These are phyloP conservation scores for Dreissena polymorpha DNA, from an alignment of 1,140 invertebrate genomes.

Conservation along the genomic window DNA sequence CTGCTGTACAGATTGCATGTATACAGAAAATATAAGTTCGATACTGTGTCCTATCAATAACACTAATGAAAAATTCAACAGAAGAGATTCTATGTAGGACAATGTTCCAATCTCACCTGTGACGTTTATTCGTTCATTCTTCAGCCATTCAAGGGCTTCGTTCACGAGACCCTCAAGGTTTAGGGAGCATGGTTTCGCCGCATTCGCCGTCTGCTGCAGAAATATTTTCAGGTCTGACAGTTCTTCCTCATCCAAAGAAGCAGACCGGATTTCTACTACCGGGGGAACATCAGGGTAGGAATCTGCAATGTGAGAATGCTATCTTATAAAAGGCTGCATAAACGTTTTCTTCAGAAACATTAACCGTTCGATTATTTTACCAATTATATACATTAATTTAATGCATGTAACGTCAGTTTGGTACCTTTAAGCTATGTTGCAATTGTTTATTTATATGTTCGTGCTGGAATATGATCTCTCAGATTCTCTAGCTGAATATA, in stretches of 20 bases:
- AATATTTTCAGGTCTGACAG: constrained; percentile 45
- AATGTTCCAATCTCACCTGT: constrained; percentile 1
- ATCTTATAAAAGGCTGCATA: too few relatives aligned
- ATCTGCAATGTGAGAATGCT: constrained; percentile 45
- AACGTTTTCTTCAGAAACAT: too few relatives aligned
- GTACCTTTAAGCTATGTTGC: too few relatives aligned
- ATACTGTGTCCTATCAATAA: too few relatives aligned
- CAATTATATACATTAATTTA: not conserved
- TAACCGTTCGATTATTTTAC: not conserved
- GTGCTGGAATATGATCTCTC: too few relatives aligned
- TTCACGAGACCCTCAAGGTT: constrained; percentile 62
- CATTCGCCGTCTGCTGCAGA: constrained; percentile 54
- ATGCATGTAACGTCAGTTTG: too few relatives aligned
- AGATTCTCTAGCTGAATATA: too few relatives aligned
- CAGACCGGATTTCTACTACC: constrained; percentile 65
- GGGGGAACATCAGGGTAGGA: constrained; percentile 66
- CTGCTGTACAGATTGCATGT: too few relatives aligned
- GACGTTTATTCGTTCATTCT: constrained; percentile 48
- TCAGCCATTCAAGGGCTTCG: constrained; percentile 58
- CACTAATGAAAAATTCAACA: too few relatives aligned
- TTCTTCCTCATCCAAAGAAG: constrained; percentile 58
- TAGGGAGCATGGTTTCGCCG: constrained; percentile 21
- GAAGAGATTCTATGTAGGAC: too few relatives aligned
- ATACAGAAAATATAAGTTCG: too few relatives aligned
- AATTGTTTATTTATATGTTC: too few relatives aligned